These are phyloP conservation scores for Hyaena hyaena DNA, from an alignment of 2,113 vertebrate genomes.

Conservation along the genomic window DNA sequence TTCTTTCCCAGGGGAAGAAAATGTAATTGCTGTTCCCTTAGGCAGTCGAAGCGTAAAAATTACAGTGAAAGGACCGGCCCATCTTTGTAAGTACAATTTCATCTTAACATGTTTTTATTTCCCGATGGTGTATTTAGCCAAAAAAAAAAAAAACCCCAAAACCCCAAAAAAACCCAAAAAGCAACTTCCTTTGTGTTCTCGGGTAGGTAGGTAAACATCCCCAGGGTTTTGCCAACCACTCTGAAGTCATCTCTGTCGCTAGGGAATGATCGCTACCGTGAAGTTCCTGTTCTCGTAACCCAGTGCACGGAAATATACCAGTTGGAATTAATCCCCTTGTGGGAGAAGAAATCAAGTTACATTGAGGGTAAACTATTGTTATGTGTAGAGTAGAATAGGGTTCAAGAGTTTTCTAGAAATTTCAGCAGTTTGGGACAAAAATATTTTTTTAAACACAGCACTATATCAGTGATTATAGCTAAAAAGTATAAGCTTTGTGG, in stretches of 20 bases:
- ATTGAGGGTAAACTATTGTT: not conserved
- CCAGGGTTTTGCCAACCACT: not conserved
- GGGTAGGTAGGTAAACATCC: not conserved
- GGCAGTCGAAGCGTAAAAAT: slow-evolving; percentile 94
- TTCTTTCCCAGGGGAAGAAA: slow-evolving; percentile 91
- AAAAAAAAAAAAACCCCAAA: not conserved
- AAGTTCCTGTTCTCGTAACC: not conserved
- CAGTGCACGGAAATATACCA: not conserved
- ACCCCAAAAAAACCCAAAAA: too few species aligned
- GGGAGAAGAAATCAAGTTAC: not conserved
- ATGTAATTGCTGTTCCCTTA: slow-evolving; percentile 91
- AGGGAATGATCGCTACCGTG: not conserved
- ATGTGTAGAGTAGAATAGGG: not conserved
- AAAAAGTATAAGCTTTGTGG: not conserved
- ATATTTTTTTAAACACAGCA: not conserved
- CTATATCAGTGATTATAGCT: not conserved
- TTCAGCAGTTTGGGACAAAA: not conserved
- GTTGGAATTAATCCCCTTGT: not conserved
- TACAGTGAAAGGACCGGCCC: slow-evolving; percentile 92
- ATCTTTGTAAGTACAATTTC: slow-evolving; percentile 86
- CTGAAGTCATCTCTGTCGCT: not conserved
- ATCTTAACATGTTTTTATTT: not conserved
- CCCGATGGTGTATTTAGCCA: not conserved
- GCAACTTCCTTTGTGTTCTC: not conserved
- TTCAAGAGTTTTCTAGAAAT: not conserved